Percentiles rank a stretch among this genome's conserved stretches.
These are phyloP conservation scores for Bellardia bayeri DNA, from an alignment of 2,888 invertebrate species.

Conservation along the genomic window DNA sequence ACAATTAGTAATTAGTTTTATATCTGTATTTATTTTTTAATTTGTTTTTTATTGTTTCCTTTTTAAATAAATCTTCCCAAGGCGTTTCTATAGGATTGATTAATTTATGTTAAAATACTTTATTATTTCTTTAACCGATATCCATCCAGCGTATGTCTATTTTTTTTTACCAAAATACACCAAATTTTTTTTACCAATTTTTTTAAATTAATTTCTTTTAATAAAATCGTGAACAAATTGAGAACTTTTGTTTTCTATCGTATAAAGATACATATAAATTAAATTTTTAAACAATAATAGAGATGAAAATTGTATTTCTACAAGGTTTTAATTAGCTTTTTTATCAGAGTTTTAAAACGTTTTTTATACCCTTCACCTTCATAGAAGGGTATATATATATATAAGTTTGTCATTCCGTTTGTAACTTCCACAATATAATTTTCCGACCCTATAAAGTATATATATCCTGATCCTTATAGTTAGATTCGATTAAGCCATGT, in stretches of 20 bases:
- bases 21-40: background rate
- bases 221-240: background rate
- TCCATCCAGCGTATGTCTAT: slow-evolving; percentile 9
- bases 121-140: background rate
- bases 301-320: too few relatives aligned
- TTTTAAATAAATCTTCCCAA: background rate
- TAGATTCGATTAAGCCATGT: too few relatives aligned
- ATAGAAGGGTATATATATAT: too few relatives aligned
- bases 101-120: background rate
- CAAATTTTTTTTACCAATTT: background rate
- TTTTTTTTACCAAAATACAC: slow-evolving; percentile 2
- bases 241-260: background rate
- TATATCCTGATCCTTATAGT: too few relatives aligned
- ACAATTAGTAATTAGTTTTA: slow-evolving; percentile 52
- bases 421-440: too few relatives aligned
- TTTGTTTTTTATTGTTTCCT: background rate
- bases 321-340: too few relatives aligned
- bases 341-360: too few relatives aligned
- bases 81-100: slow-evolving; percentile 19
- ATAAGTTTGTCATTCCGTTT: too few relatives aligned
- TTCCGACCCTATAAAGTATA: too few relatives aligned
- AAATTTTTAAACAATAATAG: too few relatives aligned
- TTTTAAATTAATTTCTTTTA: background rate
- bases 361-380: too few relatives aligned
- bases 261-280: background rate